A percentile compares a stretch with the other conserved stretches of the same genome.
phyloP scores from a whole-genome alignment of 2,888 invertebrate genomes.

The Melanargia galathea region DNA sequence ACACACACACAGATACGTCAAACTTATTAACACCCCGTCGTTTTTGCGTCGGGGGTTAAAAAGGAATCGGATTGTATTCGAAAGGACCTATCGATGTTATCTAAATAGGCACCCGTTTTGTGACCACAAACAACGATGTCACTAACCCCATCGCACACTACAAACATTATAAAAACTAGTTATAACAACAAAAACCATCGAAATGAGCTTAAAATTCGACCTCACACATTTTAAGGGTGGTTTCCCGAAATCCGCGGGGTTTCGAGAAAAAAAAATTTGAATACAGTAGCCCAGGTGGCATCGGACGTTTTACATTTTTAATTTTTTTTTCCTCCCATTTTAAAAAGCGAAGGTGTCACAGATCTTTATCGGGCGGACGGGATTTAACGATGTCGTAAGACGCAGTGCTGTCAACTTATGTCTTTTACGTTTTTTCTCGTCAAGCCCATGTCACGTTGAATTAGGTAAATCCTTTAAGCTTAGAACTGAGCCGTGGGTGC shows the following conservation, averaged over 20 bases:
- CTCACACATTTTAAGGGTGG: slow-evolving; percentile 65
- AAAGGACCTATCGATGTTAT: slow-evolving; percentile 41
- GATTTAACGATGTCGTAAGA: slow-evolving; percentile 77
- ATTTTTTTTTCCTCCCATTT: slow-evolving; percentile 50
- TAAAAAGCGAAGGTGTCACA: slow-evolving; percentile 69
- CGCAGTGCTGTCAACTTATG: slow-evolving; percentile 66
- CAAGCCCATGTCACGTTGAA: slow-evolving; percentile 74
- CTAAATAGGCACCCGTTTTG: slow-evolving; percentile 51
- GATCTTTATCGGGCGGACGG: slow-evolving; percentile 76
- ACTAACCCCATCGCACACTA: slow-evolving; percentile 48
- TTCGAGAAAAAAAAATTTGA: slow-evolving; percentile 69
- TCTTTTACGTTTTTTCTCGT: slow-evolving; percentile 66
- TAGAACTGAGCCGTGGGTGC: slow-evolving; percentile 66
- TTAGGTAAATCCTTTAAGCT: slow-evolving; percentile 75
- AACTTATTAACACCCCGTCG: too few species aligned
- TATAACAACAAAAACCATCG: slow-evolving; percentile 50
- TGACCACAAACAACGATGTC: slow-evolving; percentile 58
- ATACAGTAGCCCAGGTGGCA: slow-evolving; percentile 75
- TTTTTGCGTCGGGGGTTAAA: too few species aligned
- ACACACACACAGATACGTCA: too few species aligned
- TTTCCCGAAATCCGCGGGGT: slow-evolving; percentile 66
- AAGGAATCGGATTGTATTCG: neutral
- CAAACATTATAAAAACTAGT: slow-evolving; percentile 40
- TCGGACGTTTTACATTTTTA: slow-evolving; percentile 57
- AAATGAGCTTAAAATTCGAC: slow-evolving; percentile 58